Percentiles rank a stretch among this genome's conserved stretches.
phyloP scores from a whole-genome alignment of 2,113 vertebrate genomes.

The Ivindomyrus marchei region DNA sequence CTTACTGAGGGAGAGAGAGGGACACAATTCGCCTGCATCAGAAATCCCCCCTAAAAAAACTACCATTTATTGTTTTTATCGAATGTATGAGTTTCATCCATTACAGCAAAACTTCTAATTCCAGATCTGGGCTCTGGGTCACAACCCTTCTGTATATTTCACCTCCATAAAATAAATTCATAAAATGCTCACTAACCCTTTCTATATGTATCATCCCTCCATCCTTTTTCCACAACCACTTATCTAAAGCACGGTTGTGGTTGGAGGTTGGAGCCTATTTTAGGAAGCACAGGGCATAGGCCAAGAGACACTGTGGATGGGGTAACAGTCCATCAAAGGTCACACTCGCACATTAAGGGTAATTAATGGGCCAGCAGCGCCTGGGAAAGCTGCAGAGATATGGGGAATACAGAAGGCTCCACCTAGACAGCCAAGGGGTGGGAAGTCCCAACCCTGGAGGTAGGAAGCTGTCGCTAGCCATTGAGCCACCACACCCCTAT shows the following conservation, averaged over 20 bases:
- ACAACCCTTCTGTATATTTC: background rate
- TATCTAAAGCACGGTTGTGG: background rate
- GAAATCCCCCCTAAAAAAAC: background rate
- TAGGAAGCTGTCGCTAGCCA: background rate
- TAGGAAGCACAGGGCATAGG: background rate
- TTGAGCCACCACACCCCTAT: background rate
- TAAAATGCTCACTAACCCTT: background rate
- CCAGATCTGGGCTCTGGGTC: background rate
- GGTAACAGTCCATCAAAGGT: background rate
- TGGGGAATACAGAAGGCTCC: background rate
- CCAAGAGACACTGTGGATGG: background rate
- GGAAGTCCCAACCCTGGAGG: background rate
- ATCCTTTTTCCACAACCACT: background rate
- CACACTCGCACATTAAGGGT: background rate
- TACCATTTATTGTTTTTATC: background rate
- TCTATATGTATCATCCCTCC: background rate
- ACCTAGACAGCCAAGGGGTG: background rate
- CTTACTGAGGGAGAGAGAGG: conserved; percentile 8
- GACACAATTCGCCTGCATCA: background rate
- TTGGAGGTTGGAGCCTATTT: background rate
- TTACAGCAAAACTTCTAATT: background rate
- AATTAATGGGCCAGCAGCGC: background rate
- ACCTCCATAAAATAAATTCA: background rate
- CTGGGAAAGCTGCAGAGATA: background rate
- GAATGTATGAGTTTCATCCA: background rate